A percentile compares a stretch with the other conserved stretches of the same genome.
Evolutionary conservation across 2,888 invertebrate genomes (phyloP).

Genomic region (Megamerina dolium): DNA sequence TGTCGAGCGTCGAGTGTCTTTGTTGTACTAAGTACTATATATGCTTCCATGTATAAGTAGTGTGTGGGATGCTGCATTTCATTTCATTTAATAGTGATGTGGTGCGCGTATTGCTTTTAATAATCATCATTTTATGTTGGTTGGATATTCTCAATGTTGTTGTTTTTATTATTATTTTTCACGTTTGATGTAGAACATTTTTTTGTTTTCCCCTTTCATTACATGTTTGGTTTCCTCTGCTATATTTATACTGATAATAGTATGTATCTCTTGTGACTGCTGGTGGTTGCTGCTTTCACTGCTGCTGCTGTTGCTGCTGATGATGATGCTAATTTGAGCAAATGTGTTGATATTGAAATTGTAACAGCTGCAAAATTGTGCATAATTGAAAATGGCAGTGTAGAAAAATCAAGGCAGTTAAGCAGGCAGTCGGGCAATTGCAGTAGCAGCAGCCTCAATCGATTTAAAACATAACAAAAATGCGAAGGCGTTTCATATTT

Average conservation of each 20-base stretch:
- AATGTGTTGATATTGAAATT: no score
- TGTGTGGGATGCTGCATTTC: no score
- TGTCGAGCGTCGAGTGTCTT: no score
- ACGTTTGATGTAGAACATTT: neutral
- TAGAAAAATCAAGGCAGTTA: conserved; percentile 9
- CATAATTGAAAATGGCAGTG: conserved; percentile 7
- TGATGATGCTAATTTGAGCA: conserved; percentile 10
- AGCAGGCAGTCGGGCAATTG: no score
- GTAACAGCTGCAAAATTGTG: conserved; percentile 13
- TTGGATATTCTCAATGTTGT: conserved; percentile 8
- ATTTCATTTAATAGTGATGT: no score
- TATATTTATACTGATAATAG: neutral
- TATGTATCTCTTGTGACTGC: no score
- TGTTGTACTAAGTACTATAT: neutral
- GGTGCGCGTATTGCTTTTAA: conserved; percentile 6
- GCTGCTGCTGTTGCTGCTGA: conserved; percentile 2
- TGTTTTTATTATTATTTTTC: conserved; percentile 9
- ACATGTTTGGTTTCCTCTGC: neutral
- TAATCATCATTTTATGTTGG: conserved; percentile 10
- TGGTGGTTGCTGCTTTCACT: conserved; percentile 3
- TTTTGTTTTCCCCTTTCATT: neutral
- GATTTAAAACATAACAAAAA: no score
- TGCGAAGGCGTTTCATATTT: no score
- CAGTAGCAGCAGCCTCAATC: no score
- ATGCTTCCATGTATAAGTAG: no score